Conservation (phyloP, 2,113 vertebrate genomes). For the Nipponia nippon region DNA sequence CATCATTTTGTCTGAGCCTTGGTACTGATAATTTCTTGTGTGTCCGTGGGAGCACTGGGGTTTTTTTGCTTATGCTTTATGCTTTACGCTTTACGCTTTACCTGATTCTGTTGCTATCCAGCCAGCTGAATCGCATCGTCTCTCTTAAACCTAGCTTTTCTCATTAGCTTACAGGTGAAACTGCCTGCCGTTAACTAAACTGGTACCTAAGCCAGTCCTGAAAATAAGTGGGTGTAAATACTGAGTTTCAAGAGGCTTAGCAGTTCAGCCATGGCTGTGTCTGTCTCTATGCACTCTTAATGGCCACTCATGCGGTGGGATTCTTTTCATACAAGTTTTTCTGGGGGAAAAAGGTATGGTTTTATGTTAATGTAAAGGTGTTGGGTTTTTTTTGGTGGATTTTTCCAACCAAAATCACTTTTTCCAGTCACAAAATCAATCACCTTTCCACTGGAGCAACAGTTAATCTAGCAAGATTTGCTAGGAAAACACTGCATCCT, state of each 20-base stretch:
- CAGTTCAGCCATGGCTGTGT: background rate
- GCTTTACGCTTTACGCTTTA: background rate
- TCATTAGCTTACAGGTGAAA: background rate
- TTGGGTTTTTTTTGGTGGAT: background rate
- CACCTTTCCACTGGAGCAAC: background rate
- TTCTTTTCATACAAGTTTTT: background rate
- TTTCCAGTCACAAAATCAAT: background rate
- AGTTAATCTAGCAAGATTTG: background rate
- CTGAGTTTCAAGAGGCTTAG: background rate
- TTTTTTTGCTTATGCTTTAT: background rate
- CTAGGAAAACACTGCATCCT: background rate
- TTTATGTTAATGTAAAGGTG: background rate
- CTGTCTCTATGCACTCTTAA: background rate
- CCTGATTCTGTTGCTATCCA: background rate
- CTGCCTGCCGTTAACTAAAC: background rate
- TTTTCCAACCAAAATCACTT: background rate
- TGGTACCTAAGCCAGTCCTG: background rate
- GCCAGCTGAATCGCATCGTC: background rate
- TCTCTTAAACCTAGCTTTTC: background rate
- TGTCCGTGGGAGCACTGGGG: background rate
- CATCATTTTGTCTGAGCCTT: background rate
- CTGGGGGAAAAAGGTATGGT: background rate
- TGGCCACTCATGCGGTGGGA: accelerated
- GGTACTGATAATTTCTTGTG: background rate
- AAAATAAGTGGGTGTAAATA: background rate